A percentile compares a stretch with the other conserved stretches of the same genome.
Conservation (phyloP, 2,113 vertebrate species). For the Thalassoma bifasciatum region DNA sequence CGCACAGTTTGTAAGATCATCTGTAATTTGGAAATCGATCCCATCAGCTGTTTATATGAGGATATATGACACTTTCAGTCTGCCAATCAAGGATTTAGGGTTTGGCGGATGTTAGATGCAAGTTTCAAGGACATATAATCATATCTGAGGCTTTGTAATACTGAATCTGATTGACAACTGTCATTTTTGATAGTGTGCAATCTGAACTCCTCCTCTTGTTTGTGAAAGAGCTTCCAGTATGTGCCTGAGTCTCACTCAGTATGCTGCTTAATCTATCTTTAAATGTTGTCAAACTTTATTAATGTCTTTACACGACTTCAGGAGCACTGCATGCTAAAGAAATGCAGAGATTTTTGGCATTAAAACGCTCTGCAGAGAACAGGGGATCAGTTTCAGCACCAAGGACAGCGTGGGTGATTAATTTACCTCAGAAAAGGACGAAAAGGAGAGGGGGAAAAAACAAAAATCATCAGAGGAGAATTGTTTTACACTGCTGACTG, state of each 20-base stretch:
- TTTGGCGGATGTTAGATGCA: neutral
- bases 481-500: neutral
- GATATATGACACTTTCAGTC: conserved; percentile 2
- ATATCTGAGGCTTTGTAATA: neutral
- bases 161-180: neutral
- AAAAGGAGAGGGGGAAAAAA: conserved; percentile 1
- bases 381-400: conserved; percentile 63
- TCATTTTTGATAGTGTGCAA: neutral
- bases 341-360: conserved; percentile 2
- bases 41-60: neutral
- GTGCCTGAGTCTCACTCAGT: conserved; percentile 1
- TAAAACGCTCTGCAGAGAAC: conserved; percentile 8
- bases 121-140: neutral
- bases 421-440: conserved; percentile 4
- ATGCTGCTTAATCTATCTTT: conserved; percentile 10
- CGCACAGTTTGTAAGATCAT: neutral
- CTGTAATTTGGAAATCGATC: neutral
- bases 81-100: neutral
- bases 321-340: neutral
- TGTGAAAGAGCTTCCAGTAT: neutral
- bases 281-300: neutral
- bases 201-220: neutral
- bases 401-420: conserved; percentile 63
- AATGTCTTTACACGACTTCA: neutral
- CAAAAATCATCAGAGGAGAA: neutral